These are phyloP conservation scores for Cremastinae sp. DNA, from an alignment of 2,888 invertebrate species.

Conservation along the genomic window DNA sequence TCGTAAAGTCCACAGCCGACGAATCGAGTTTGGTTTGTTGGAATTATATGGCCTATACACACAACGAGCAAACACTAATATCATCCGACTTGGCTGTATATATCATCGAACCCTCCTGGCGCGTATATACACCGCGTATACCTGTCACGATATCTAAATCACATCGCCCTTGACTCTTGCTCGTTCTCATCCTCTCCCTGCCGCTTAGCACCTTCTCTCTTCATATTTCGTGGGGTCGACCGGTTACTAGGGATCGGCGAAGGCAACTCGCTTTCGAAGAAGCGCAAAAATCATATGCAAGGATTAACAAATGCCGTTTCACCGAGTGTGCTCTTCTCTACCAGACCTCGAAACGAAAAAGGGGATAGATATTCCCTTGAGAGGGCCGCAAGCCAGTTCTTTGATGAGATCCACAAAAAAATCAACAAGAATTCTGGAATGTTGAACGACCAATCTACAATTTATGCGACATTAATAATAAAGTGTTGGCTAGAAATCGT, in stretches of 20 bases:
- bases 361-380: neutral
- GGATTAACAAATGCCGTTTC: constrained; percentile 47
- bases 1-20: constrained; percentile 48
- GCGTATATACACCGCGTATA: constrained; percentile 30
- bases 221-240: constrained; percentile 58
- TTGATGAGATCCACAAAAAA: too few species aligned
- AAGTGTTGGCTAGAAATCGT: too few species aligned
- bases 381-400: too few species aligned
- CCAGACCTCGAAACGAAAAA: constrained; percentile 43
- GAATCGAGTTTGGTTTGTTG: constrained; percentile 44
- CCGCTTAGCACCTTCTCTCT: constrained; percentile 44
- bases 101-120: constrained; percentile 28
- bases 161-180: constrained; percentile 60
- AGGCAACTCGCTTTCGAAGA: too few species aligned
- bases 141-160: constrained; percentile 60
- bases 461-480: too few species aligned
- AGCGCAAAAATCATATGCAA: constrained; percentile 28
- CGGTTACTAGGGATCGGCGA: constrained; percentile 23
- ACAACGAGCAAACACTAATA: constrained; percentile 49
- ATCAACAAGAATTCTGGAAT: constrained; percentile 20
- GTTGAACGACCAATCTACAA: too few species aligned
- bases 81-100: constrained; percentile 45
- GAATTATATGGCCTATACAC: constrained; percentile 33
- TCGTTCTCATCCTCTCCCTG: constrained; percentile 25
- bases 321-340: constrained; percentile 38